A percentile compares a stretch with the other conserved stretches of the same genome.
Evolutionary conservation across 2,113 vertebrate genomes (phyloP).

Genomic region (Zosterops lateralis): DNA sequence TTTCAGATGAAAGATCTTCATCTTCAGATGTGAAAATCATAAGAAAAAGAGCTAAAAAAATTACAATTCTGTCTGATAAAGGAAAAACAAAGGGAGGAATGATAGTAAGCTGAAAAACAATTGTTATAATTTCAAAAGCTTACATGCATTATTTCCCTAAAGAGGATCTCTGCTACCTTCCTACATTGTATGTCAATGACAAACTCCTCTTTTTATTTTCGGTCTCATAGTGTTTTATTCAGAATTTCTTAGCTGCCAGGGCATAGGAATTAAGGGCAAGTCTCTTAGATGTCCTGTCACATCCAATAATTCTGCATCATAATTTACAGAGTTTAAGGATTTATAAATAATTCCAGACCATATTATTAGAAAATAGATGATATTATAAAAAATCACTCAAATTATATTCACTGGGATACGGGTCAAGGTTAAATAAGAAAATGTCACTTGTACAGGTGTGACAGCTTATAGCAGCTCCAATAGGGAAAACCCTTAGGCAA

Average conservation of each 20-base stretch:
- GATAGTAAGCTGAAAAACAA: neutral
- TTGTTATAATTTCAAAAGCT: neutral
- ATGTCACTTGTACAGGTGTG: neutral
- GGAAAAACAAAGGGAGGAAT: rapidly evolving
- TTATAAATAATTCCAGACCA: neutral
- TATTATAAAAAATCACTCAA: neutral
- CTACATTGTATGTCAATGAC: neutral
- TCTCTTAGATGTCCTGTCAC: neutral
- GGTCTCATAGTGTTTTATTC: neutral
- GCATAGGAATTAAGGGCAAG: neutral
- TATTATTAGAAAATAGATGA: neutral
- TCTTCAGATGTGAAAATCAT: neutral
- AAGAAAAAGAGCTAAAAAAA: neutral
- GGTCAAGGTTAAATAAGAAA: neutral
- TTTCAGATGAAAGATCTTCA: neutral
- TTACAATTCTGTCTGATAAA: neutral
- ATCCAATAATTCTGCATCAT: neutral
- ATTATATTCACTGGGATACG: neutral
- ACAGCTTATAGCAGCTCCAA: neutral
- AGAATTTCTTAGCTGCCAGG: neutral
- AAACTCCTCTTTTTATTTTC: neutral
- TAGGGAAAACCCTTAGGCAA: neutral
- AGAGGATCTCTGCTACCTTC: neutral
- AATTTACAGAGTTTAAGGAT: neutral
- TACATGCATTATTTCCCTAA: neutral